phyloP scores from a whole-genome alignment of 2,797 vertebrate genomes.

The Macropus fuliginosus region DNA sequence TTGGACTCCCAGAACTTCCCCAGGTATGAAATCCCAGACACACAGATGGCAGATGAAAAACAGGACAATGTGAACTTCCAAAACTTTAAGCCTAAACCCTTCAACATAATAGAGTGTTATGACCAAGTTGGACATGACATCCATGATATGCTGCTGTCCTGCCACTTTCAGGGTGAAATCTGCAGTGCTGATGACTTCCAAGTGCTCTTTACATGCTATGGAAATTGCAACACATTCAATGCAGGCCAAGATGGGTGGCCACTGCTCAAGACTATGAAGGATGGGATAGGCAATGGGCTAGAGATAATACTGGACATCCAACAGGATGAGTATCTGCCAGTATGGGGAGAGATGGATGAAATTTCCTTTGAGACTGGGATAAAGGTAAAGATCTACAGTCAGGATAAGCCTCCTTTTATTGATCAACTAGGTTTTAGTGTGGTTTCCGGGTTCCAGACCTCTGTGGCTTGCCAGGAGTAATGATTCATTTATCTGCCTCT shows the following conservation, averaged over 20 bases:
- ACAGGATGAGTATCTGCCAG: constrained; percentile 97
- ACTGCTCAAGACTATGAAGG: constrained; percentile 94
- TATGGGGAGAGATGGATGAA: constrained; percentile 99
- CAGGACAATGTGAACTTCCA: too few relatives aligned
- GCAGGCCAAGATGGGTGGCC: constrained; percentile 93
- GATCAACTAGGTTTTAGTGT: constrained; percentile 99
- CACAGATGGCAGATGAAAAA: too few relatives aligned
- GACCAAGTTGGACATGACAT: too few relatives aligned
- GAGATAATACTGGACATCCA: constrained; percentile 99
- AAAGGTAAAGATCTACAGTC: constrained; percentile 99
- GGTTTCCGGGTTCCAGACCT: constrained; percentile 98
- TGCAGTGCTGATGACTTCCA: too few relatives aligned
- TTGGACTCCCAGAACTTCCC: too few relatives aligned
- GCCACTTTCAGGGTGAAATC: too few relatives aligned
- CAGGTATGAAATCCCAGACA: too few relatives aligned
- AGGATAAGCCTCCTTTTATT: constrained; percentile 97
- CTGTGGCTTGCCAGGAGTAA: constrained; percentile 99
- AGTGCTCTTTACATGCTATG: constrained; percentile 93
- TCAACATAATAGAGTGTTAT: too few relatives aligned
- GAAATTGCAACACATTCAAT: constrained; percentile 99
- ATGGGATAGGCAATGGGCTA: constrained; percentile 97
- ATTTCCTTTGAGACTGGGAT: constrained; percentile 98
- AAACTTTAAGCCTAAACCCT: too few relatives aligned
- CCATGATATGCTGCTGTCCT: too few relatives aligned
- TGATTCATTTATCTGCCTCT: constrained; percentile 96